Evolutionary conservation across 2,888 invertebrate genomes (phyloP).

Genomic region (Pyrochroa serraticornis): DNA sequence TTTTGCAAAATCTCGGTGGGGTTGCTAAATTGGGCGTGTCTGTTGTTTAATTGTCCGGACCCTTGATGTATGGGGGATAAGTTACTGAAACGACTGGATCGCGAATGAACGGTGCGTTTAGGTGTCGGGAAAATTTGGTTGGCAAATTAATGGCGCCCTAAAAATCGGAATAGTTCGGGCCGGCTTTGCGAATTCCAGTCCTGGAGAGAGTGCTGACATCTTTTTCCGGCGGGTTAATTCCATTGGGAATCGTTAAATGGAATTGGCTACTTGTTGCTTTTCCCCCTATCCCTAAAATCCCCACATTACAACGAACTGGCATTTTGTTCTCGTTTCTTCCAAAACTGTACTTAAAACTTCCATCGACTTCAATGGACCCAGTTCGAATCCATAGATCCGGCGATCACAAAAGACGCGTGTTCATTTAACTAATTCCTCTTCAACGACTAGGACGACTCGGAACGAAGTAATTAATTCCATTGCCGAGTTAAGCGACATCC

Average conservation of each 20-base stretch:
- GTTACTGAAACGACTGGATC: too few relatives aligned
- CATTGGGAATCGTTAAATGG: conserved; percentile 46
- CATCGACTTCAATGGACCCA: conserved; percentile 20
- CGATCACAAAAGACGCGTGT: conserved; percentile 20
- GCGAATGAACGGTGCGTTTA: too few relatives aligned
- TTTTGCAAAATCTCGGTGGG: too few relatives aligned
- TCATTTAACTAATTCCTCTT: conserved; percentile 20
- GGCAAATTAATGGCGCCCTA: conserved; percentile 9
- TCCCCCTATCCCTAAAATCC: not conserved
- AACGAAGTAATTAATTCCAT: not conserved
- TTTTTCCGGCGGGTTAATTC: conserved; percentile 44
- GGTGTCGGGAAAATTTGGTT: too few relatives aligned
- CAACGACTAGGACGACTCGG: not conserved
- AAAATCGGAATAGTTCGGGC: conserved; percentile 18
- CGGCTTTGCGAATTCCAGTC: conserved; percentile 15
- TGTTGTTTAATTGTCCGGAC: too few relatives aligned
- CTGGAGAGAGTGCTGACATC: conserved; percentile 34
- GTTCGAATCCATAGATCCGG: conserved; percentile 16
- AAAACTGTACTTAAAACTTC: conserved; percentile 27
- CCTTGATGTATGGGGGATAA: too few relatives aligned
- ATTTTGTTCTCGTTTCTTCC: conserved; percentile 26
- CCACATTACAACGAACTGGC: conserved; percentile 11
- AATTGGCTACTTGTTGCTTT: conserved; percentile 49
- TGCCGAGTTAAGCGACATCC: not conserved
- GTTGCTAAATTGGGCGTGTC: too few relatives aligned